Percentiles rank a stretch among this genome's conserved stretches.
phyloP scores from a whole-genome alignment of 2,888 invertebrate genomes.

The Caenorhabditis japonica region DNA sequence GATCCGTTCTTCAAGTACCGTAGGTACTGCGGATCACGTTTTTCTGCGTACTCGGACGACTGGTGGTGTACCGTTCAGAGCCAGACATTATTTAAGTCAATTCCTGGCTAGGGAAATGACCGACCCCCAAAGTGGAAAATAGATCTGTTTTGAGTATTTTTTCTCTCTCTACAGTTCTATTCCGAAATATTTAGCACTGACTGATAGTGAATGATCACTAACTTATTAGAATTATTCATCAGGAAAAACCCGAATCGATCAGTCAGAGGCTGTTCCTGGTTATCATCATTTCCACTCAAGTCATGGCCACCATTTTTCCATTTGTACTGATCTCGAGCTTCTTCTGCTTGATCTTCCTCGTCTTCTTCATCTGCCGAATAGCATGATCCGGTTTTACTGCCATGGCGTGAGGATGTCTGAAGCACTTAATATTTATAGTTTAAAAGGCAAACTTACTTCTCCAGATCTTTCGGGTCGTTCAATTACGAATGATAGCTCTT shows the following conservation, averaged over 20 bases:
- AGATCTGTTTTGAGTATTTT: too few species aligned
- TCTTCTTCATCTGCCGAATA: conserved; percentile 34
- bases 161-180: too few species aligned
- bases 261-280: conserved; percentile 21
- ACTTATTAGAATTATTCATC: not conserved
- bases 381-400: not conserved
- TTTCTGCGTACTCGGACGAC: too few species aligned
- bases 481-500: conserved; percentile 6
- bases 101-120: too few species aligned
- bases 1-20: too few species aligned
- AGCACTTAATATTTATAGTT: not conserved
- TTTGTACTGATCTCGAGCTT: not conserved
- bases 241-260: conserved; percentile 47
- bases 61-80: too few species aligned
- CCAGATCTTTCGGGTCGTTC: conserved; percentile 59
- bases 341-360: conserved; percentile 26
- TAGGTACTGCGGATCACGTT: too few species aligned
- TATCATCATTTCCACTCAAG: not conserved
- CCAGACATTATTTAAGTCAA: too few species aligned
- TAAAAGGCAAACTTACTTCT: conserved; percentile 35
- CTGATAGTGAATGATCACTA: not conserved
- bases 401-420: not conserved
- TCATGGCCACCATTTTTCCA: too few species aligned
- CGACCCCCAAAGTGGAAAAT: too few species aligned
- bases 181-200: not conserved